Evolutionary conservation across 1,140 invertebrate species (phyloP).

Genomic region (Spodoptera frugiperda): DNA sequence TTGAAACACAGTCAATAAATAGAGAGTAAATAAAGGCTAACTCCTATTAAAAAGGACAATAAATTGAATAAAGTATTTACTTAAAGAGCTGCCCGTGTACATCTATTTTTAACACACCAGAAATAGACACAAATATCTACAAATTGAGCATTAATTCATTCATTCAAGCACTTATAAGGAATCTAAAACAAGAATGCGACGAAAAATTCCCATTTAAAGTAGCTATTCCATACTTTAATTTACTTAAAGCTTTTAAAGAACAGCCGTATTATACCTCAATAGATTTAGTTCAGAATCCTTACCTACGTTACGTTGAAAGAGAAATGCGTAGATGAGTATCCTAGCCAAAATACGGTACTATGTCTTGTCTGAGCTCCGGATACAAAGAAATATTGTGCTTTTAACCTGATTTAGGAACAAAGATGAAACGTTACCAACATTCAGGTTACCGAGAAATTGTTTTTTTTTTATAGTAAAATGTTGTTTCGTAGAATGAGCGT

Average conservation of each 20-base stretch:
- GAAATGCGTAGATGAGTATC: conserved; percentile 13
- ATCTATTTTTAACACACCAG: too few species aligned
- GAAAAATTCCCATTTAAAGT: too few species aligned
- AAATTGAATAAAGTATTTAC: too few species aligned
- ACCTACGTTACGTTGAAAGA: background rate
- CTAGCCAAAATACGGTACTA: conserved; percentile 26
- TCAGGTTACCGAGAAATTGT: conserved; percentile 14
- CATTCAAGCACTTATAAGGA: too few species aligned
- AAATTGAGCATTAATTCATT: too few species aligned
- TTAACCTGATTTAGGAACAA: conserved; percentile 43
- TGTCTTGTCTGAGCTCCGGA: conserved; percentile 37
- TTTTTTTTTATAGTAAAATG: background rate
- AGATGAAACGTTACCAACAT: conserved; percentile 12
- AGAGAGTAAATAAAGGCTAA: too few species aligned
- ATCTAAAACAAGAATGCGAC: too few species aligned
- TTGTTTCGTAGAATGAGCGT: background rate
- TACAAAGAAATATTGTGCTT: conserved; percentile 44
- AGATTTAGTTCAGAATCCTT: conserved; percentile 14
- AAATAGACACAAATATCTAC: too few species aligned
- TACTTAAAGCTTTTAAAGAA: conserved; percentile 29
- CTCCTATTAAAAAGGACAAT: too few species aligned
- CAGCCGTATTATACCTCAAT: background rate
- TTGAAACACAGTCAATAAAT: too few species aligned
- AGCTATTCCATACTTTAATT: conserved; percentile 9
- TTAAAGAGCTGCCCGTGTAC: too few species aligned